Conservation (phyloP, 1,140 invertebrate species). For the Lamellibrachia luymesi region DNA sequence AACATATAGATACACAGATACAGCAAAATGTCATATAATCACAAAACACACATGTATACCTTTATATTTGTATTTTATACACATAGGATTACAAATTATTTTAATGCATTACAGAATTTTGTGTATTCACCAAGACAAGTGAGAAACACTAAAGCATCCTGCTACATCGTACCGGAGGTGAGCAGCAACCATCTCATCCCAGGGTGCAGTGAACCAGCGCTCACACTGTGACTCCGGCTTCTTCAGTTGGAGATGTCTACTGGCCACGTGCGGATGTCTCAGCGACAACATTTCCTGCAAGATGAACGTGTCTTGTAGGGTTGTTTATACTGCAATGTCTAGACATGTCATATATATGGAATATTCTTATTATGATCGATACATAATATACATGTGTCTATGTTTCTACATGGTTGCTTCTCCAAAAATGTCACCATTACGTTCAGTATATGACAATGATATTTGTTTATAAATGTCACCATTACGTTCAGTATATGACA, state of each 20-base stretch:
- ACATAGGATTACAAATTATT: neutral
- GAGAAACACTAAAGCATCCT: neutral
- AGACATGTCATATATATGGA: too few relatives aligned
- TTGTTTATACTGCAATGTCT: too few relatives aligned
- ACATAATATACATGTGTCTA: too few relatives aligned
- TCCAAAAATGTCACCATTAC: too few relatives aligned
- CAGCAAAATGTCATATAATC: neutral
- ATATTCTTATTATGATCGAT: too few relatives aligned
- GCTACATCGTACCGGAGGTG: constrained; percentile 69
- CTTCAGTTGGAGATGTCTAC: constrained; percentile 67
- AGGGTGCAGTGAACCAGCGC: constrained; percentile 69
- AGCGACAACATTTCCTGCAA: constrained; percentile 70
- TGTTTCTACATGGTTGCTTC: too few relatives aligned
- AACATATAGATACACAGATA: neutral
- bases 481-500: too few relatives aligned
- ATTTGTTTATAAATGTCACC: too few relatives aligned
- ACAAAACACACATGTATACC: neutral
- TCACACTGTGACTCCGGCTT: constrained; percentile 71
- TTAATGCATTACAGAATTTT: neutral
- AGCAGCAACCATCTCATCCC: constrained; percentile 76
- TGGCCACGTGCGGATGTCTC: constrained; percentile 72
- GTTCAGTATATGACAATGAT: too few relatives aligned
- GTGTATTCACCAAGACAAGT: neutral
- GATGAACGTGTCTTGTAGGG: neutral
- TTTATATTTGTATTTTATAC: neutral